Percentiles rank a stretch among this genome's conserved stretches.
Evolutionary conservation across 1,140 invertebrate genomes (phyloP).

Genomic region (Ephestia elutella): DNA sequence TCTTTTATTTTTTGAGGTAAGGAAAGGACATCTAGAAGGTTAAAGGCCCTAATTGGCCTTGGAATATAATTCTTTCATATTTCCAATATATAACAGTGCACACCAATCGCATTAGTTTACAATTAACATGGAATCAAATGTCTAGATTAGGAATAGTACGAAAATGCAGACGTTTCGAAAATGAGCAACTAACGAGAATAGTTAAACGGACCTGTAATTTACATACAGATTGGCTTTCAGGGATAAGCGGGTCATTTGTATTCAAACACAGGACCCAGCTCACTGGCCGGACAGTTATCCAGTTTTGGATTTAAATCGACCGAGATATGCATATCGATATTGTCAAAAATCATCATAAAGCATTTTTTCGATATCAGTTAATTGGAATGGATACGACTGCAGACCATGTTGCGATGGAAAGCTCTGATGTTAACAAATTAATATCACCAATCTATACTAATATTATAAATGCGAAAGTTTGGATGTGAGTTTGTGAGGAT

Average conservation of each 20-base stretch:
- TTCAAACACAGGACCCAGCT: constrained; percentile 65
- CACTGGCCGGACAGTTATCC: constrained; percentile 64
- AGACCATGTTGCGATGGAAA: too few relatives aligned
- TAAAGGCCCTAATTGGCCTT: too few relatives aligned
- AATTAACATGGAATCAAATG: background rate
- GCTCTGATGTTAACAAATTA: too few relatives aligned
- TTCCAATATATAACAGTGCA: too few relatives aligned
- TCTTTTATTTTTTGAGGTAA: too few relatives aligned
- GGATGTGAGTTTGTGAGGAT: too few relatives aligned
- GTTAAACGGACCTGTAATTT: constrained; percentile 70
- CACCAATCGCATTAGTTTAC: background rate
- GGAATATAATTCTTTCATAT: too few relatives aligned
- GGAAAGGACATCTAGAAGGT: too few relatives aligned
- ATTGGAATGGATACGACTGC: background rate
- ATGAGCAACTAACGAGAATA: constrained; percentile 74
- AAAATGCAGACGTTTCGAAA: constrained; percentile 64
- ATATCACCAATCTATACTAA: too few relatives aligned
- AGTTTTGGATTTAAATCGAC: constrained; percentile 61
- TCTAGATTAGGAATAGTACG: constrained; percentile 8
- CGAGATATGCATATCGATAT: constrained; percentile 48
- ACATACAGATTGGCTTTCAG: constrained; percentile 72
- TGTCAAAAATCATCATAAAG: constrained; percentile 10
- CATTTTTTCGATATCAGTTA: background rate
- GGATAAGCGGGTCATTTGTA: constrained; percentile 72
- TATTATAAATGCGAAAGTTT: too few relatives aligned